Evolutionary conservation across 1,140 invertebrate genomes (phyloP), one percentile per base, ranked within the genome.

Genomic region (Drosophila serrata): DNA sequence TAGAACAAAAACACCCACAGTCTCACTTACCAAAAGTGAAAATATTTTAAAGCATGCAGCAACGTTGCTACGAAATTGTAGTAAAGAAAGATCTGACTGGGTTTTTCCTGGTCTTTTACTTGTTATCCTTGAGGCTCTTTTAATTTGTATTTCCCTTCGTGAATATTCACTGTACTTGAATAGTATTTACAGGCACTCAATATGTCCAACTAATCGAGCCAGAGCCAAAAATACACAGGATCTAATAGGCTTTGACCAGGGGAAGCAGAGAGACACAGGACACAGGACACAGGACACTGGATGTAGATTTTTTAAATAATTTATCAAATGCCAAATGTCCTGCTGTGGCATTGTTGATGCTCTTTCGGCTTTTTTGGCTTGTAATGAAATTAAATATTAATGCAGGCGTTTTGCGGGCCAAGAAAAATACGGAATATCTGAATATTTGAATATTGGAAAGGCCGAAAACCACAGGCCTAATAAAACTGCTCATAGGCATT

Each of bases 341-440:
- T 64, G 63, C 70, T 76, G 65, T 76, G 61, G 37, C 81, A 80
- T 85, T 85, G 82, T 85, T 85, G 82, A 77, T 85, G 82, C 78
- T 78, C 82, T 77, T 79, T 86, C 73, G 68, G 80, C 51, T 70
- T 80, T 76, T 79, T 80, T 77, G 76, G 80, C 75, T 78, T 90
- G 85, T 87, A 87, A 87, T 87, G 76, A 88, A 87, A 87, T 87
- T 87, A 90, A 87, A 90, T 87, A 87, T 87, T 90, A 76, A 87
- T 84, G 80, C 42, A 75, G 60, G 39, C 62, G 58, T 39, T 49
- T 82, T 87, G 75, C 45, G 67, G 46, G 27, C 48, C 55, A 27
- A 70, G 61, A 67, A 82, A 73, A 77, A 82, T 51, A 37, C 60
- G 22, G 57, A 59, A 63, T 62, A 68, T 62, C 56, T 31, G 57